phyloP scores from a whole-genome alignment of 1,140 invertebrate genomes.

The Hylaeus anthracinus region DNA sequence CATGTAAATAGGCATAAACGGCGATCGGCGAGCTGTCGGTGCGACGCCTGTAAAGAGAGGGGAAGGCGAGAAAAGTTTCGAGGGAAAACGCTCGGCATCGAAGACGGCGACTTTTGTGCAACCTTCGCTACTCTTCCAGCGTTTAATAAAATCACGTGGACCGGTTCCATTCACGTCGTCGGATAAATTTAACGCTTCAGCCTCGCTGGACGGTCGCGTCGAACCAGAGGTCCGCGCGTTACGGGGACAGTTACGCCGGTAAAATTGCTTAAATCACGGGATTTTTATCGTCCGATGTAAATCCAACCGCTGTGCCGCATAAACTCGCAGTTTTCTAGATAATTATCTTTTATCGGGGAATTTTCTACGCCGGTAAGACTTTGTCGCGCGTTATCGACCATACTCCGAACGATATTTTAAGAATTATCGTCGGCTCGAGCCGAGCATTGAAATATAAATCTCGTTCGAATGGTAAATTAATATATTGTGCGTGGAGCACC shows the following conservation, averaged over 20 bases:
- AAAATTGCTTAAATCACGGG: background rate
- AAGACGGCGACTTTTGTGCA: conserved; percentile 1
- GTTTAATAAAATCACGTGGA: background rate
- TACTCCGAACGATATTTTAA: too few species aligned
- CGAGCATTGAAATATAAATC: too few species aligned
- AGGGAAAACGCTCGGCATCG: conserved; percentile 1
- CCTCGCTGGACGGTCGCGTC: background rate
- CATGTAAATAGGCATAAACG: conserved; percentile 29
- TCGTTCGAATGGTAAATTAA: too few species aligned
- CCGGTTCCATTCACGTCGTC: background rate
- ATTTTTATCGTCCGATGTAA: background rate
- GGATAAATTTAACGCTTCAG: conserved; percentile 13
- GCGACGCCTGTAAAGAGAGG: conserved; percentile 38
- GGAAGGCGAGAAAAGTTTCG: background rate
- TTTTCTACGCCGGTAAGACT: too few species aligned
- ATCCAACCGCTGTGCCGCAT: background rate
- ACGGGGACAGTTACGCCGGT: background rate
- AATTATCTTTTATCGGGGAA: background rate
- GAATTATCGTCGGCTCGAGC: too few species aligned
- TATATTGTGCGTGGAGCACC: too few species aligned
- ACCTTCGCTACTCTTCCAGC: background rate
- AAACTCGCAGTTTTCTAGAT: background rate
- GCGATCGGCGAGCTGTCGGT: conserved; percentile 4
- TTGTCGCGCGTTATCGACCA: too few species aligned
- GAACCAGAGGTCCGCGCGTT: background rate